phyloP scores from a whole-genome alignment of 1,140 invertebrate species.

The Drosophila baimaii region DNA sequence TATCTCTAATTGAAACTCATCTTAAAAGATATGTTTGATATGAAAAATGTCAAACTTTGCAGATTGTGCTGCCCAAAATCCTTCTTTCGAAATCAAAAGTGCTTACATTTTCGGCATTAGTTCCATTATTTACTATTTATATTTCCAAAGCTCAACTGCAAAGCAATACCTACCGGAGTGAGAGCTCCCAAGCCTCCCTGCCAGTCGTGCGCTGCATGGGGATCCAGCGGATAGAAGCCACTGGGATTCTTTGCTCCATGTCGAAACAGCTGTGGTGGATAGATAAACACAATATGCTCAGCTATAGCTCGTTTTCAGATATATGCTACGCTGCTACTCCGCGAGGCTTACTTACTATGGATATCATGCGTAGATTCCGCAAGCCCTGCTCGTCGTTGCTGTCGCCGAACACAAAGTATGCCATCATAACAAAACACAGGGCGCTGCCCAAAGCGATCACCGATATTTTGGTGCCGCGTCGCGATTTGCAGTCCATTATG shows the following conservation, averaged over 20 bases:
- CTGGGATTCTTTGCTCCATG: conserved; percentile 90
- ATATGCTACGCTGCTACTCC: background rate
- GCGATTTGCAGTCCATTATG: conserved; percentile 79
- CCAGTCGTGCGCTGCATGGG: conserved; percentile 87
- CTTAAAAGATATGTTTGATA: background rate
- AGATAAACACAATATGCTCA: conserved; percentile 17
- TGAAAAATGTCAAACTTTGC: background rate
- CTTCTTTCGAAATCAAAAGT: background rate
- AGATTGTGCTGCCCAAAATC: background rate
- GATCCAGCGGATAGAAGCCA: conserved; percentile 88
- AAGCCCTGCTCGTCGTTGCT: conserved; percentile 81
- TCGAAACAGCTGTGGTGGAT: conserved; percentile 87
- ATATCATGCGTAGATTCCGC: conserved; percentile 80
- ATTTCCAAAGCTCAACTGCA: too few relatives aligned
- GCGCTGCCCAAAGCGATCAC: conserved; percentile 78
- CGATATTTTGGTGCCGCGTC: conserved; percentile 83
- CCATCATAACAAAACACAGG: conserved; percentile 80
- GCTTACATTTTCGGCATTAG: fast-evolving
- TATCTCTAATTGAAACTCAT: background rate
- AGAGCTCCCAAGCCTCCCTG: conserved; percentile 87
- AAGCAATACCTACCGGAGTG: conserved; percentile 86
- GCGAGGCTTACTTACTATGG: conserved; percentile 69
- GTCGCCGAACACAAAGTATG: conserved; percentile 83
- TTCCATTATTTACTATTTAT: background rate
- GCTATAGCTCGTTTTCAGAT: conserved; percentile 1